Base-by-base conservation (phyloP, 2,113 vertebrate species). In the Trematocara macrostoma region DNA sequence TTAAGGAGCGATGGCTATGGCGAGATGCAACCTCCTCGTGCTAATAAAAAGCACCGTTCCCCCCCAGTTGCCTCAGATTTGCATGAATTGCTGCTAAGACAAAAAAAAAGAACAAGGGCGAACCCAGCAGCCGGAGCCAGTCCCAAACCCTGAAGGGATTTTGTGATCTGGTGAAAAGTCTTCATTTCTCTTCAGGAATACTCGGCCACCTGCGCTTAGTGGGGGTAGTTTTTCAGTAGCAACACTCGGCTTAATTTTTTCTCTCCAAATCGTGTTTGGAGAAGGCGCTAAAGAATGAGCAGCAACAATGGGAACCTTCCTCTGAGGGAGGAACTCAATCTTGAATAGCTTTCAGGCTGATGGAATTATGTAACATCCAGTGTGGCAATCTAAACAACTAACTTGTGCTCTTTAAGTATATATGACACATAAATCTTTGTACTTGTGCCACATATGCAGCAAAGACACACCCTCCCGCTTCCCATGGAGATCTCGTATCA, bases 331-430 rank as follows among this genome's bases (percentile, higher is more conserved):
- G 56, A 88, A 91, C 56, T 89, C 51, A 45, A 52, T 88, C 74
- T 82, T 88, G 87, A 95, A 92, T 93, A 92, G 81, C 83, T 92
- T 94, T 91, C 84, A 83, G 85, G 59, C 82, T 89, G 82, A 92
- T 83, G 80, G 83, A 89, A 86, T 67, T 88, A 93, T 84, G 78
- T 85, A 69, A 86, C 84, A 83, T 89, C 64, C 67, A 76, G 14
- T 64, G 47, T 42, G 79, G 87, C 57, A 89, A 78, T 85, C 40
- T 38, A 55, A 29, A 45, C 9, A 38, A 0, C 59, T 35, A 18
- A 57, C 59, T 57, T 52, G 52, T 14, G 15, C 47, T 84, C 47
- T 78, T 79, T 5, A 85, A 80, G 78, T 29, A 15, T 34, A 81
- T 14, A 11, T 84, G 38, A 85, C 38, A 84, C 85, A 86, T 16